Evolutionary conservation across 2,113 vertebrate species (phyloP).

Genomic region (Fregata magnificens): DNA sequence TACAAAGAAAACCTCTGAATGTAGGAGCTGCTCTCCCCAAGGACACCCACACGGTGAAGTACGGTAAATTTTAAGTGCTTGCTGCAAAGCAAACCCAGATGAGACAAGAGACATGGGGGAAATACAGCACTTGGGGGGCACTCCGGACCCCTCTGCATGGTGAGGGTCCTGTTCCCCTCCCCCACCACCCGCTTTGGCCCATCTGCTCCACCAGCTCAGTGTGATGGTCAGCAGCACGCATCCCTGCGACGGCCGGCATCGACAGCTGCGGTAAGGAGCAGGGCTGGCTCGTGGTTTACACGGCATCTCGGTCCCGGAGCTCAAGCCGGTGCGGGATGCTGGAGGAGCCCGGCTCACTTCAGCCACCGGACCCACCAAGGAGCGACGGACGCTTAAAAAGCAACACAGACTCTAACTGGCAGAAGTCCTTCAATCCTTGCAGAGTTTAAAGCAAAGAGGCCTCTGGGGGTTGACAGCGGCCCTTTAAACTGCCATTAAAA

Average conservation of each 20-base stretch:
- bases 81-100: neutral
- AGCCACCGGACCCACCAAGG: neutral
- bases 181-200: neutral
- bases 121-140: accelerated
- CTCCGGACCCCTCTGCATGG: accelerated
- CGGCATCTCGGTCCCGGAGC: accelerated
- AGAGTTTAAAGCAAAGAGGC: conserved; percentile 35
- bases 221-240: accelerated
- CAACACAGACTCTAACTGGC: neutral
- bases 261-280: neutral
- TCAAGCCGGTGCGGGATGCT: neutral
- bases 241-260: neutral
- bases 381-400: neutral
- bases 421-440: neutral
- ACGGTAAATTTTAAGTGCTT: neutral
- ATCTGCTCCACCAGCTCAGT: neutral
- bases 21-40: neutral
- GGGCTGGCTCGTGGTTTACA: neutral
- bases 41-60: neutral
- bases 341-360: neutral
- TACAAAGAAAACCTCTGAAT: neutral
- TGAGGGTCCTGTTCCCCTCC: accelerated
- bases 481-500: conserved; percentile 60
- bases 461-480: neutral
- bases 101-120: accelerated